These are phyloP conservation scores for Trichoplusia ni DNA, from an alignment of 1,140 invertebrate species.

Conservation along the genomic window DNA sequence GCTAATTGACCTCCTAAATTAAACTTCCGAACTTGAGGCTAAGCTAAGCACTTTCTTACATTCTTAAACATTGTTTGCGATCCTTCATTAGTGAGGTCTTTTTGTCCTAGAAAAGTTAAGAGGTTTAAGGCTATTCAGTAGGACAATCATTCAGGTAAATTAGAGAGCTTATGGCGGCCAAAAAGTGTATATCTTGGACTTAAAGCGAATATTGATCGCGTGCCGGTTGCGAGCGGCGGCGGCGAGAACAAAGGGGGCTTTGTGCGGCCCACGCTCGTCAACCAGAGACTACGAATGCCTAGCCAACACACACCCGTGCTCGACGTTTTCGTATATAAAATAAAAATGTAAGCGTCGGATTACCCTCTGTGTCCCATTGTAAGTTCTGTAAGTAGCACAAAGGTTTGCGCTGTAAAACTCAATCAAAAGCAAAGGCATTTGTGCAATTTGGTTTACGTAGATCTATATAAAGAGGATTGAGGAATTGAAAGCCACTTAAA, in stretches of 20 bases:
- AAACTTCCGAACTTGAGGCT: neutral
- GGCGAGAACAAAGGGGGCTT: slow-evolving; percentile 57
- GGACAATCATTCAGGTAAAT: neutral
- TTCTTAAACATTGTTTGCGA: no score
- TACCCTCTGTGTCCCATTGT: no score
- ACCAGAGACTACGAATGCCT: neutral
- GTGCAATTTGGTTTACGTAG: no score
- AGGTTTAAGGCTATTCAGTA: neutral
- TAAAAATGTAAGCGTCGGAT: neutral
- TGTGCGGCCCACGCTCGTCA: slow-evolving; percentile 36
- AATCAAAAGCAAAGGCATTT: no score
- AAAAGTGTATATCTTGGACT: slow-evolving; percentile 33
- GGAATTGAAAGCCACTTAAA: no score
- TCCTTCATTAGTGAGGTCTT: no score
- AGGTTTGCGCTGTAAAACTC: no score
- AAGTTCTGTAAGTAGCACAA: no score
- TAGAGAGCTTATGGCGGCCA: slow-evolving; percentile 10
- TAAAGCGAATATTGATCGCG: slow-evolving; percentile 61
- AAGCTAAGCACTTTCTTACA: neutral
- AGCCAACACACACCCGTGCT: neutral
- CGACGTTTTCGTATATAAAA: neutral
- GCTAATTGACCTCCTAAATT: slow-evolving; percentile 1
- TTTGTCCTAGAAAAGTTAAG: no score
- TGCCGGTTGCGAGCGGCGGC: slow-evolving; percentile 29
- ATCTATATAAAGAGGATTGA: no score